Evolutionary conservation across 2,888 invertebrate species (phyloP).

Genomic region (Leucania comma): DNA sequence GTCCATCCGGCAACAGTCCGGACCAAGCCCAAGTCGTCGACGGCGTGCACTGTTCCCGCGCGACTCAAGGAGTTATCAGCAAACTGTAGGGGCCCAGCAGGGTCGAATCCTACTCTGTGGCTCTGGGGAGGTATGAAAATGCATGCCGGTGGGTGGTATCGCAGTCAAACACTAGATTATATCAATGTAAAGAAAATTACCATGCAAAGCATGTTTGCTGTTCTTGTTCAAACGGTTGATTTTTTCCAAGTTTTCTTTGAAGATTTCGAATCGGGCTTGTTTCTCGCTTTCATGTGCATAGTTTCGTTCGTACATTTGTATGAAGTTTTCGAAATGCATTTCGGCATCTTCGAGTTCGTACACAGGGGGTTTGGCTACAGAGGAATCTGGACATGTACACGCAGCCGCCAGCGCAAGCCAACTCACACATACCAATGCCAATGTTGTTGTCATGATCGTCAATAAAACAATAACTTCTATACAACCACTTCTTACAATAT

Average conservation of each 20-base stretch:
- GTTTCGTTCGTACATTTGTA: conserved; percentile 15
- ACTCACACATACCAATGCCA: conserved; percentile 23
- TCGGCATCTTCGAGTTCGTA: conserved; percentile 40
- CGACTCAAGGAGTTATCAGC: too few species aligned
- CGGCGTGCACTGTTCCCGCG: too few species aligned
- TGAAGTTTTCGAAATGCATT: conserved; percentile 42
- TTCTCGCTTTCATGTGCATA: conserved; percentile 46
- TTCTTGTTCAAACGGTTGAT: conserved; percentile 28
- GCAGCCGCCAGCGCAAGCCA: conserved; percentile 9
- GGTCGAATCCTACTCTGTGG: too few species aligned
- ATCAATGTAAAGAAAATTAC: conserved; percentile 23
- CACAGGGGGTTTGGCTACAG: too few species aligned
- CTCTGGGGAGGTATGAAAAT: too few species aligned
- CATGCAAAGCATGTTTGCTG: conserved; percentile 23
- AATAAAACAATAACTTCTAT: not conserved
- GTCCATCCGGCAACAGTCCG: too few species aligned
- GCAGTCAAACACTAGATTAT: too few species aligned
- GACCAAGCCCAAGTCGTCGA: too few species aligned
- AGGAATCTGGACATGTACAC: too few species aligned
- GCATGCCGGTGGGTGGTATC: too few species aligned
- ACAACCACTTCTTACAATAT: not conserved
- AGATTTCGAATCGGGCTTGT: conserved; percentile 42
- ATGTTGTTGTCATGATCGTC: conserved; percentile 13
- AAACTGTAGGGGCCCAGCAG: too few species aligned
- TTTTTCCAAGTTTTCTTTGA: conserved; percentile 37